Base-by-base conservation (phyloP, 1,140 invertebrate genomes). In the Drosophila aff. region DNA sequence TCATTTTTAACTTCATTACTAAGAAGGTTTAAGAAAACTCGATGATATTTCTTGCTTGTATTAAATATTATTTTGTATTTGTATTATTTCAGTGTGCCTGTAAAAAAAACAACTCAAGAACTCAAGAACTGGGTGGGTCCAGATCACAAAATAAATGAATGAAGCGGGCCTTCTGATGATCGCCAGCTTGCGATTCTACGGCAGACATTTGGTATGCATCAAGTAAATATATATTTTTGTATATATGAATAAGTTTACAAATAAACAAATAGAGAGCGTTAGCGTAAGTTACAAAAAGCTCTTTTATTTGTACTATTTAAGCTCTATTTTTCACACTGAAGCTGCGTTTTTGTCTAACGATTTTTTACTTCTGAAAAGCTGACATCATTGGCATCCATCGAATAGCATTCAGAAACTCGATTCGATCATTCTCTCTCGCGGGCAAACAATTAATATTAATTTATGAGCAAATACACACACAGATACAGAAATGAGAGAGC, bases 401-500 rank as follows among this genome's bases (percentile, higher is more conserved):
- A 63, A 60, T 59, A 21, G 46, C 74, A 66, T 23, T 68, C 38
- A 57, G 50, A 44, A 21, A 36, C 40, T 31, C 41, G 75, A 82
- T 86, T 82, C 49, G 82, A 86, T 86, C 80, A 76, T 69, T 68
- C 73, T 44, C 73, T 44, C 55, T 50, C 62, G 23, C 63, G 44
- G 64, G 55, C 33, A 59, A 73, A 79, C 79, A 87, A 89, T 89
- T 89, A 89, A 89, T 83, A 81, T 66, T 79, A 64, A 89, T 81
- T 83, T 83, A 80, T 80, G 61, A 58, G 47, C 66, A 71, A 41
- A 72, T 23, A 40, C 41, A 63, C 31, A 63, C 26, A 62, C 40
- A 62, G 47, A 57, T 16, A 36, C 8, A 53, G 55, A 49, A 43
- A 26, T 46, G 26, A 55, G 57, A 55, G 16, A 65, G 40, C 10